A percentile compares a stretch with the other conserved stretches of the same genome.
phyloP scores from a whole-genome alignment of 2,113 vertebrate species.

The Micronycteris hirsuta region DNA sequence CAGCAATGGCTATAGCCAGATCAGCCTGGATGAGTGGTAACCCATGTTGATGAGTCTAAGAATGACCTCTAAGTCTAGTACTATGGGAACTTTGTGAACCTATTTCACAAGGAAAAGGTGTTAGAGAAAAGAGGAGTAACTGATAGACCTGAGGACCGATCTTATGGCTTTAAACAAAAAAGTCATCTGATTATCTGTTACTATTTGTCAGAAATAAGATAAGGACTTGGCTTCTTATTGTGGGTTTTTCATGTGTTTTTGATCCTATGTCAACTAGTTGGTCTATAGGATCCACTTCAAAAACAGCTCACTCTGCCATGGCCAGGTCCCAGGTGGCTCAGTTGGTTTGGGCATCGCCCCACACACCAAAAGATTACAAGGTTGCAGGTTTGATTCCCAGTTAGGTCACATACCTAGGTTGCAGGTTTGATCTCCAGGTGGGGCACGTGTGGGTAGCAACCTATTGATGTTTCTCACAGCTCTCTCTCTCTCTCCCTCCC shows the following conservation, averaged over 20 bases:
- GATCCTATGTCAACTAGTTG: not conserved
- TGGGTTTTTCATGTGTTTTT: not conserved
- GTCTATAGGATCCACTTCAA: not conserved
- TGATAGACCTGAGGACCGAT: not conserved
- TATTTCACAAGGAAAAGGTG: not conserved
- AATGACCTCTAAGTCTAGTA: not conserved
- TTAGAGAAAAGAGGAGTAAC: not conserved
- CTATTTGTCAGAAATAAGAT: not conserved
- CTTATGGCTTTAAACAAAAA: not conserved
- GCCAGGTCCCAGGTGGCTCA: too few relatives aligned
- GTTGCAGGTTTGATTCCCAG: too few relatives aligned
- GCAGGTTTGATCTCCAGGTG: too few relatives aligned
- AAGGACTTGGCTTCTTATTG: not conserved
- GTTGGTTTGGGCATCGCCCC: too few relatives aligned
- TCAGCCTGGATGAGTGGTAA: not conserved
- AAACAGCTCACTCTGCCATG: not conserved
- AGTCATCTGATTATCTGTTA: not conserved
- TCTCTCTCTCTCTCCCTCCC: too few relatives aligned
- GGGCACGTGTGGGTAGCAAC: too few relatives aligned
- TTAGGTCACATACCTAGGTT: too few relatives aligned
- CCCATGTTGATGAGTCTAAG: not conserved
- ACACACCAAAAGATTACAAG: too few relatives aligned
- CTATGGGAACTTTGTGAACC: not conserved
- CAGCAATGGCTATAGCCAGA: not conserved
- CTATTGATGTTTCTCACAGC: too few relatives aligned